Conservation (phyloP, 2,888 invertebrate species). For the Acanthoscelides obtectus region DNA sequence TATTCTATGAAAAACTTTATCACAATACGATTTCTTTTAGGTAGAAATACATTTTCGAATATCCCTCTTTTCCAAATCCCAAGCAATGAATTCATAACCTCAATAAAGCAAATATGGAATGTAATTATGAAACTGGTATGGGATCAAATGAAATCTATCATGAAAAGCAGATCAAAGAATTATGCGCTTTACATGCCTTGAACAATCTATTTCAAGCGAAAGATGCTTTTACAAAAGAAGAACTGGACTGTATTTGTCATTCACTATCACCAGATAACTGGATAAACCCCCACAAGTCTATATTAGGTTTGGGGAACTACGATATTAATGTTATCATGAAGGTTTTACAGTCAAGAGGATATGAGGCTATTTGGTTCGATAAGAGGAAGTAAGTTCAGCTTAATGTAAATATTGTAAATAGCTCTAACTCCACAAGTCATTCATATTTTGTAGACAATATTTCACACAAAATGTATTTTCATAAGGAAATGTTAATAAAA, state of each 20-base stretch:
- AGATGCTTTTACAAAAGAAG: slow-evolving; percentile 75
- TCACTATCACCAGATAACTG: slow-evolving; percentile 85
- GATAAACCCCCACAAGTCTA: slow-evolving; percentile 91
- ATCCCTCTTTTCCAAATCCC: background rate
- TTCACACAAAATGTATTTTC: too few relatives aligned
- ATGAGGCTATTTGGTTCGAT: slow-evolving; percentile 95
- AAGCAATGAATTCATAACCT: background rate
- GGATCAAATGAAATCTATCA: slow-evolving; percentile 53
- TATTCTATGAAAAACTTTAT: background rate
- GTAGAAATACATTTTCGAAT: background rate
- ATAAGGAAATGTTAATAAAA: too few relatives aligned
- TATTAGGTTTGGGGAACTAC: slow-evolving; percentile 94
- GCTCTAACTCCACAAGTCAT: background rate
- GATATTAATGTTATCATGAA: slow-evolving; percentile 98
- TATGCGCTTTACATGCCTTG: slow-evolving; percentile 91
- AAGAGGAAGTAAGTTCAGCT: slow-evolving; percentile 76
- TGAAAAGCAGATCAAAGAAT: slow-evolving; percentile 80
- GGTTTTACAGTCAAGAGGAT: slow-evolving; percentile 80
- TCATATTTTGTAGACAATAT: background rate
- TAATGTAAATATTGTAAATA: too few relatives aligned
- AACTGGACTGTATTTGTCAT: slow-evolving; percentile 83
- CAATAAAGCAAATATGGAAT: background rate
- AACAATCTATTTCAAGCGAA: slow-evolving; percentile 88
- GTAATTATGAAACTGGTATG: slow-evolving; percentile 10
- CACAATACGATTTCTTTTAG: too few relatives aligned